Evolutionary conservation across 2,113 vertebrate species (phyloP), one percentile per base, ranked within the genome.

Genomic region (Lichenostomus cassidix): DNA sequence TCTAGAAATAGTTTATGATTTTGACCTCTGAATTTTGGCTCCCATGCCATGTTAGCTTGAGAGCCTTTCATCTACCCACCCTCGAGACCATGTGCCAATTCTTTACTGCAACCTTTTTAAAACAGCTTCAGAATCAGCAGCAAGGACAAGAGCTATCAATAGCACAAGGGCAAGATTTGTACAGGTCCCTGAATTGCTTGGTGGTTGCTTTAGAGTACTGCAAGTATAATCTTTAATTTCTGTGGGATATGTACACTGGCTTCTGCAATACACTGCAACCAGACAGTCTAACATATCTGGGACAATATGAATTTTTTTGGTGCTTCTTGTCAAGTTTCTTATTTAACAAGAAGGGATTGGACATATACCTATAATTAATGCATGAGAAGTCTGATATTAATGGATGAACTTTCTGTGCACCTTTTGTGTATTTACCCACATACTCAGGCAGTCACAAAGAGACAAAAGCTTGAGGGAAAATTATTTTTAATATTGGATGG

Each of bases 21-120:
- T 93, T 97, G 87, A 86, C 82, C 89, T 92, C 96, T 90, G 50
- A 86, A 76, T 97, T 95, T 89, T 95, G 83, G 41, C 19, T 78
- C 63, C 60, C 24, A 6, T 44, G 74, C 86, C 78, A 68, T 80
- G 46, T 96, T 91, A 94, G 23, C 80, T 81, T 76, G 75, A 95
- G 92, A 87, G 89, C 53, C 64, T 95, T 95, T 95, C 62, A 79
- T 41, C 63, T 91, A 80, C 92, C 41, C 77, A 39, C 65, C 39
- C 60, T 89, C 8, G 2, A 87, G 82, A 87, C 33, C 33, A 33
- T 3, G 2, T 90, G 64, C 35, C 91, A 94, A 2, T 39, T 84
- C 50, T 94, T 92, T 44, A 67, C 42, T 71, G 58, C 41, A 90
- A 70, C 25, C 50, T 87, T 96, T 92, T 92, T 20, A 79, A 90